These are phyloP conservation scores for Pachymerium ferrugineum DNA, from an alignment of 2,888 invertebrate species.

Conservation along the genomic window DNA sequence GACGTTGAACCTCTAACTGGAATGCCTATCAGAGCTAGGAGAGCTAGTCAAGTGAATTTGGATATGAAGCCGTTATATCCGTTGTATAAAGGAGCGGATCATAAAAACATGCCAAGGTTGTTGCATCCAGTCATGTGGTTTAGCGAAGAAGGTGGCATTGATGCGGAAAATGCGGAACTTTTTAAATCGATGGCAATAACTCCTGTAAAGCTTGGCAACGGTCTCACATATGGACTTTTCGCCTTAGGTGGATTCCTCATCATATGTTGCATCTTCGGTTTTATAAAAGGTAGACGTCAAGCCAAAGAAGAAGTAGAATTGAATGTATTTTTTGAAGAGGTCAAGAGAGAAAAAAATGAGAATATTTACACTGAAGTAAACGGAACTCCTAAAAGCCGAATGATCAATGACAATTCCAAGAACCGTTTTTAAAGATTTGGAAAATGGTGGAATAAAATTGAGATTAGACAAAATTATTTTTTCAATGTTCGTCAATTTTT, in stretches of 20 bases:
- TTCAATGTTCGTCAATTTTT: no score
- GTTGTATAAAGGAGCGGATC: background rate
- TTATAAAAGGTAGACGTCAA: background rate
- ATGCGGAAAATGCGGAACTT: background rate
- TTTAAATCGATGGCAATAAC: background rate
- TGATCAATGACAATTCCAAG: no score
- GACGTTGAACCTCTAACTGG: constrained; percentile 23
- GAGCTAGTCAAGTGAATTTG: background rate
- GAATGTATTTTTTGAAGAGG: no score
- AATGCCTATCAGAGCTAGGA: background rate
- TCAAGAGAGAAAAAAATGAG: no score
- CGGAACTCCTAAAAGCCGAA: no score
- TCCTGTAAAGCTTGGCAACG: background rate
- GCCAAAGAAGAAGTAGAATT: no score
- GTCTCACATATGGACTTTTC: background rate
- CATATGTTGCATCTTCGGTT: background rate
- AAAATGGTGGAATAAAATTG: no score
- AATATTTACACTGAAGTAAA: no score
- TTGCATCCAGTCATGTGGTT: constrained; percentile 22
- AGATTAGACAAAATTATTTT: no score
- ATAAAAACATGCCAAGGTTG: background rate
- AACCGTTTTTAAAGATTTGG: no score
- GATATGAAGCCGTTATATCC: background rate
- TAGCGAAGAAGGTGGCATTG: background rate
- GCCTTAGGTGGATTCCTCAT: background rate